Evolutionary conservation across 2,113 vertebrate genomes (phyloP).

Genomic region (Aspiorhynchus laticeps): DNA sequence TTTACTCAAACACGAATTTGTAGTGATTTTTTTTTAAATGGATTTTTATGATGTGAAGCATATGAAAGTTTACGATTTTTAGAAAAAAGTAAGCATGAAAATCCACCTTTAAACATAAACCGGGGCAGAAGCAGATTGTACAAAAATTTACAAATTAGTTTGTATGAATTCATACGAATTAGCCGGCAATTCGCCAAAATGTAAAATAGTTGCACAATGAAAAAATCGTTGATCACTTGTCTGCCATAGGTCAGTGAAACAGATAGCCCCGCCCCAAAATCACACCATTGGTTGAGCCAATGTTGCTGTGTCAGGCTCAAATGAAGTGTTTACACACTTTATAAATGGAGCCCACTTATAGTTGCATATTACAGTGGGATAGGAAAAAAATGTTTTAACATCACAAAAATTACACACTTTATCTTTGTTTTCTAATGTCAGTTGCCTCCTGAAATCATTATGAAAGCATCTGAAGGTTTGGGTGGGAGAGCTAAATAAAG

Average conservation of each 20-base stretch:
- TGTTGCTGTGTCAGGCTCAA: not conserved
- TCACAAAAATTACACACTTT: not conserved
- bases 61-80: too few relatives aligned
- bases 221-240: not conserved
- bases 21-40: too few relatives aligned
- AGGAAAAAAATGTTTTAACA: not conserved
- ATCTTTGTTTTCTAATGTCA: not conserved
- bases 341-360: not conserved
- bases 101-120: too few relatives aligned
- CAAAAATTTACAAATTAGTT: too few relatives aligned
- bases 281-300: not conserved
- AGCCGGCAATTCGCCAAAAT: not conserved
- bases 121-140: too few relatives aligned
- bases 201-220: not conserved
- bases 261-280: not conserved
- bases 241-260: not conserved
- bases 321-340: not conserved
- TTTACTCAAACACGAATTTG: too few relatives aligned
- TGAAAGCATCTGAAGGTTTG: not conserved
- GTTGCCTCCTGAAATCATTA: not conserved
- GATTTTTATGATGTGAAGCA: too few relatives aligned
- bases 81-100: too few relatives aligned
- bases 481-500: slow-evolving; percentile 7
- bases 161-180: not conserved
- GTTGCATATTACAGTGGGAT: not conserved